Base-by-base conservation (phyloP, 2,113 vertebrate genomes). In the Myotis davidii region DNA sequence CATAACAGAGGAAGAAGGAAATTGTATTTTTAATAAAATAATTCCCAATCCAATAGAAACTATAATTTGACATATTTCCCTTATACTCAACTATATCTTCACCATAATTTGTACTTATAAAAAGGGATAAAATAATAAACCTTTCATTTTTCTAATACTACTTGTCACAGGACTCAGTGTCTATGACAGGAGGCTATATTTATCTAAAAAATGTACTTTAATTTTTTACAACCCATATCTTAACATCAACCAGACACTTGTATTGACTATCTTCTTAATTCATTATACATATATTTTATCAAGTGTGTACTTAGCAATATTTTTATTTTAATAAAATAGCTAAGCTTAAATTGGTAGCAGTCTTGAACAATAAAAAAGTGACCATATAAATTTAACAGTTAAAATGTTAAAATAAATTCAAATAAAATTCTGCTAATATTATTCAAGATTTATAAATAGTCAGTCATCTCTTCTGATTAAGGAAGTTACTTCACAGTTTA, bases 401-500 rank as follows among this genome's bases (percentile, higher is more conserved):
- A 88, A 86, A 73, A 37, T 86, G 2, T 79, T 72, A 64, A 96
- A 84, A 52, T 50, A 65, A 77, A 77, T 88, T 67, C 52, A 96
- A 85, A 10, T 29, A 95, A 88, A 91, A 39, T 4, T 25, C 18
- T 74, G 4, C 5, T 56, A 50, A 5, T 83, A 32, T 85, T 85
- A 76, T 65, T 85, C 13, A 97, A 48, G 21, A 93, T 45, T 13
- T 17, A 74, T 50, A 82, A 82, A 85, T 67, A 78, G 2, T 17
- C 45, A 90, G 8, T 95, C 48, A 16, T 42, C 88, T 78, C 21
- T 34, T 37, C 67, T 39, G 3, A 69, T 83, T 23, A 69, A 89
- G 32, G 65, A 85, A 94, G 34, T 65, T 27, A 87, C 54, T 76
- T 87, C 90, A n/a, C 2, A 85, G 27, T 61, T 90, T 90, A 88